Base-by-base conservation (phyloP, 2,113 vertebrate species). In the Polypterus bichir region DNA sequence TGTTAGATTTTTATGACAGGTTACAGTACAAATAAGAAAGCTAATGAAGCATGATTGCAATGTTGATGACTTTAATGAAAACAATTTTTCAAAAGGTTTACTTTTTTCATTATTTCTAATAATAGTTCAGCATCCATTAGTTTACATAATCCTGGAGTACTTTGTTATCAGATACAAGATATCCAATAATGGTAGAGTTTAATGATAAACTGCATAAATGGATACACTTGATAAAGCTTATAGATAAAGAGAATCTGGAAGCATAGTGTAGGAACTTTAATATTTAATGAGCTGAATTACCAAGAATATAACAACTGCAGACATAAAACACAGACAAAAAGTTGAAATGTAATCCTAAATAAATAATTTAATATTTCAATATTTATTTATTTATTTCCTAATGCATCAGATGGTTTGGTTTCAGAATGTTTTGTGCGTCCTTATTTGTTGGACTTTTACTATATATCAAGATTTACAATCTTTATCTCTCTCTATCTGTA, bases 251-350 rank as follows among this genome's bases (percentile, higher is more conserved):
- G 62, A 44, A 58, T 59, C 46, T 59, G 60, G 48, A 59, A 58
- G 54, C 54, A 46, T 53, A 58, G 49, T n/a, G 46, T 59, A 47
- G 10, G 44, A 11, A 11, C 56, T 53, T 62, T 49, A 66, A 62
- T 66, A 62, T 66, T 66, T 66, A 59, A 66, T 66, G 57, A 59
- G 55, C 47, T 45, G 49, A 62, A 66, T 58, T 8, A 11, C 54
- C 60, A 61, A 58, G 59, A 66, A 61, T 62, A 66, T 57, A 59
- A 62, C 48, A 62, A 10, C 57, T 64, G 62, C 61, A 66, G 61
- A 59, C 57, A 62, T 44, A 54, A 66, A 62, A 59, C 61, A 52
- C 51, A 59, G 61, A 58, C 54, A 27, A 66, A 65, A 57, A 62
- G 56, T 48, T 48, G 61, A 62, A 62, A 66, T 66, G 54, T 62